Base-by-base conservation (phyloP, 2,797 vertebrate genomes). In the Rousettus madagascariensis region DNA sequence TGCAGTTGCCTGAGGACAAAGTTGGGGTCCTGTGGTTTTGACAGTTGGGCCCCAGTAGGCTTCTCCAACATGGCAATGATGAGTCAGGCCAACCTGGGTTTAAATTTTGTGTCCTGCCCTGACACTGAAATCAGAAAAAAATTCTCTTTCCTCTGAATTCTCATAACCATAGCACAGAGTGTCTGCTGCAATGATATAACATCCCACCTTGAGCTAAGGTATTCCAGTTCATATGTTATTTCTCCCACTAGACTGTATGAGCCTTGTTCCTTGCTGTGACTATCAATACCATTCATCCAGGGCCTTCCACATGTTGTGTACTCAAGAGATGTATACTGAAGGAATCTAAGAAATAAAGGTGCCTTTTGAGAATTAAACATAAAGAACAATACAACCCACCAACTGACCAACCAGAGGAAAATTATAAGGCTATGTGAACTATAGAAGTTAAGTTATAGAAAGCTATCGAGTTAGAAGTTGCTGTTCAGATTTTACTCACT, bases 31-130 rank as follows among this genome's bases (percentile, higher is more conserved):
- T 46, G 83, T n/a, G 51, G n/a, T 24, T 68, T 20, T 75, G 72
- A 43, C 46, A 20, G 0, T 26, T 7, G 6, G n/a, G 24, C 12
- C 15, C 3, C 5, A 0, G 0, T 36, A 6, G 10, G 8, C 17
- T 38, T 59, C 38, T 53, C 24, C 2, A 41, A 3, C 16, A n/a
- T 17, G 0, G n/a, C 66, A 33, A 71, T 55, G 24, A 46, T 9
- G 30, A 41, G 53, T 84, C 20, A 75, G 63, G 90, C 10, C 61
- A 6, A 38, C 3, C 0, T 59, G n/a, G 9, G 26, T 59, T 91
- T 36, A 86, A 61, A 55, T 74, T 36, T 63, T 38, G 1, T 57
- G 36, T 33, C 24, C 20, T 51, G 7, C 8, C 1, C 53, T 65
- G 6, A 24, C 43, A 75, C 20, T 55, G 17, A 4, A 19, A 6